Evolutionary conservation across 1,140 invertebrate genomes (phyloP).

Genomic region (Colletes gigas): DNA sequence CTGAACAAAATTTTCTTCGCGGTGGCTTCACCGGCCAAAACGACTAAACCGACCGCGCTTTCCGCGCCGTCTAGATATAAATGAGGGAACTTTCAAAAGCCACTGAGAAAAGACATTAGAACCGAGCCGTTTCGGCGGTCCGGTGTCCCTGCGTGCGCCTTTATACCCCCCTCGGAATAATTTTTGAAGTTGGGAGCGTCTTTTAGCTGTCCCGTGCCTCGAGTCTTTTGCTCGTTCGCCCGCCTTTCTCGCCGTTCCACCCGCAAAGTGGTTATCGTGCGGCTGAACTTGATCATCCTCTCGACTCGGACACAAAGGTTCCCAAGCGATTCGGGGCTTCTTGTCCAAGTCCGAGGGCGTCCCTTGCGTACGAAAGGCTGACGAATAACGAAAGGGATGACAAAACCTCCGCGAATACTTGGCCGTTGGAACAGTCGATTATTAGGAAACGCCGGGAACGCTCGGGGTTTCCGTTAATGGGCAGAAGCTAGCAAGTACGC

Average conservation of each 20-base stretch:
- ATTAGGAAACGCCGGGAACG: neutral
- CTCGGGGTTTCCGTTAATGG: neutral
- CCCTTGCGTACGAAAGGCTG: too few relatives aligned
- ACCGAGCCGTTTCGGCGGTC: slow-evolving; percentile 28
- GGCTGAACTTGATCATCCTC: neutral
- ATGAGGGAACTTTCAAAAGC: slow-evolving; percentile 64
- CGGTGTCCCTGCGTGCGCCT: slow-evolving; percentile 9
- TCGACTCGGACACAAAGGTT: neutral
- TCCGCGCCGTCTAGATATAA: slow-evolving; percentile 61
- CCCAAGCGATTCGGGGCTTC: slow-evolving; percentile 30
- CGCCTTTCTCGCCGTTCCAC: neutral
- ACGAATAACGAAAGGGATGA: too few relatives aligned
- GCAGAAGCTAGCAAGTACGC: neutral
- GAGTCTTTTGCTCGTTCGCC: slow-evolving; percentile 29
- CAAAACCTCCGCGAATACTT: neutral
- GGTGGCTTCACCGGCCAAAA: slow-evolving; percentile 47
- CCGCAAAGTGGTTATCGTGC: slow-evolving; percentile 9
- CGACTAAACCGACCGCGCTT: slow-evolving; percentile 56
- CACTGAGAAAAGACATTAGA: slow-evolving; percentile 53
- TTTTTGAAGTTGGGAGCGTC: slow-evolving; percentile 38
- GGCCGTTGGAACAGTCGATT: neutral
- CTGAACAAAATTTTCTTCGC: slow-evolving; percentile 42
- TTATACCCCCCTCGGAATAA: slow-evolving; percentile 40
- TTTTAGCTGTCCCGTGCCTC: slow-evolving; percentile 39
- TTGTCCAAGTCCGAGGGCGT: neutral